Evolutionary conservation across 2,888 invertebrate species (phyloP).

Genomic region (Scotopteryx bipunctaria): DNA sequence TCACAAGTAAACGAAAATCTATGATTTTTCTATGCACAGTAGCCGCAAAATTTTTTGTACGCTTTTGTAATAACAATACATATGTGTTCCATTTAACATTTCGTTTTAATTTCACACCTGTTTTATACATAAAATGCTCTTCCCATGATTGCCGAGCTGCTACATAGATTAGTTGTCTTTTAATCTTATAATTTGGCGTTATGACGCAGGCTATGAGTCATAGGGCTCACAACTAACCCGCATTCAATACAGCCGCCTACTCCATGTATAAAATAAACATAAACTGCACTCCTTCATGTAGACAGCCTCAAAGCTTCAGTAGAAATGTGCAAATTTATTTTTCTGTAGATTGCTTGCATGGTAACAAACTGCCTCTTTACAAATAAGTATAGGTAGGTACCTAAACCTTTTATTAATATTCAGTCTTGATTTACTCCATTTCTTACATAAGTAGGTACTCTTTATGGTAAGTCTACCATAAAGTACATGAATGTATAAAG

Average conservation of each 20-base stretch:
- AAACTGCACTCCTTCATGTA: slow-evolving; percentile 41
- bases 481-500: no score
- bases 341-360: slow-evolving; percentile 43
- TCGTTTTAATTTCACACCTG: slow-evolving; percentile 70
- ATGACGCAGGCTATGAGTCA: slow-evolving; percentile 72
- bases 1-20: slow-evolving; percentile 82
- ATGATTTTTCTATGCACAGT: slow-evolving; percentile 74
- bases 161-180: slow-evolving; percentile 51
- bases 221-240: slow-evolving; percentile 48
- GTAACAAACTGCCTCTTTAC: slow-evolving; percentile 22
- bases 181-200: slow-evolving; percentile 46
- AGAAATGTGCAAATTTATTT: slow-evolving; percentile 23
- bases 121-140: slow-evolving; percentile 44
- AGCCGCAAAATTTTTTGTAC: slow-evolving; percentile 69
- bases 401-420: no score
- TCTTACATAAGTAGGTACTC: no score
- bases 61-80: slow-evolving; percentile 80
- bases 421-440: no score
- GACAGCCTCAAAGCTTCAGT: slow-evolving; percentile 31
- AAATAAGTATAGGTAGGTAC: no score
- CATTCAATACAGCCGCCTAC: slow-evolving; percentile 17
- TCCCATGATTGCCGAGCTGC: slow-evolving; percentile 38
- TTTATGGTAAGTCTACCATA: no score
- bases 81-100: slow-evolving; percentile 69
- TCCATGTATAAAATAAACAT: slow-evolving; percentile 54